Percentiles rank a stretch among this genome's conserved stretches.
Conservation (phyloP, 2,113 vertebrate genomes). For the Nicator chloris region DNA sequence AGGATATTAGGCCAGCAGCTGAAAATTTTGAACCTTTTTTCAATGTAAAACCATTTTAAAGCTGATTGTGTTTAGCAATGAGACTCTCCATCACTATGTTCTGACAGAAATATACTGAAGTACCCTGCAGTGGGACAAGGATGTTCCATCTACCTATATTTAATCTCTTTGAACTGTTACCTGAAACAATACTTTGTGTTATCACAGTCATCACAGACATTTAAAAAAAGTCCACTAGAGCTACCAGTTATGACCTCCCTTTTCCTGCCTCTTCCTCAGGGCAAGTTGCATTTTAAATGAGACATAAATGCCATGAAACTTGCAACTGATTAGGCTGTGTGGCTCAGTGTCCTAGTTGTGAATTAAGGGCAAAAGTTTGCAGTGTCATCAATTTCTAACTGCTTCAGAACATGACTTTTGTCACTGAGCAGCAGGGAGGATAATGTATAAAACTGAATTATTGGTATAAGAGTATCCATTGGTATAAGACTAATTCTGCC, state of each 20-base stretch:
- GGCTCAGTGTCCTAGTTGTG: neutral
- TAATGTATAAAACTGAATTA: neutral
- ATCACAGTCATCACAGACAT: neutral
- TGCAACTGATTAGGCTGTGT: neutral
- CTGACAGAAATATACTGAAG: neutral
- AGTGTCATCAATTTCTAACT: neutral
- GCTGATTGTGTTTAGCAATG: neutral
- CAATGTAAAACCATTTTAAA: neutral
- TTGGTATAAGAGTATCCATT: neutral
- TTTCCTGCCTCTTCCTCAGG: neutral
- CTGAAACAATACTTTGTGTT: neutral
- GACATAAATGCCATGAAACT: neutral
- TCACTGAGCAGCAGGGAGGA: neutral
- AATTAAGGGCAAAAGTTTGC: neutral
- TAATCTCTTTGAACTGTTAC: neutral
- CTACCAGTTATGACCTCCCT: neutral
- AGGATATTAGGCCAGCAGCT: neutral
- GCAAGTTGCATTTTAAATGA: neutral
- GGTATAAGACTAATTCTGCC: neutral
- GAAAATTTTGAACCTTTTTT: neutral
- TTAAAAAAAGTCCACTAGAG: neutral
- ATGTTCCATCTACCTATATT: neutral
- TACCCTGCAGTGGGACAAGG: neutral
- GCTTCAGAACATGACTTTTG: neutral
- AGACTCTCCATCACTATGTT: neutral